These are phyloP conservation scores for Zele albiditarsus DNA, from an alignment of 2,888 invertebrate species.

Conservation along the genomic window DNA sequence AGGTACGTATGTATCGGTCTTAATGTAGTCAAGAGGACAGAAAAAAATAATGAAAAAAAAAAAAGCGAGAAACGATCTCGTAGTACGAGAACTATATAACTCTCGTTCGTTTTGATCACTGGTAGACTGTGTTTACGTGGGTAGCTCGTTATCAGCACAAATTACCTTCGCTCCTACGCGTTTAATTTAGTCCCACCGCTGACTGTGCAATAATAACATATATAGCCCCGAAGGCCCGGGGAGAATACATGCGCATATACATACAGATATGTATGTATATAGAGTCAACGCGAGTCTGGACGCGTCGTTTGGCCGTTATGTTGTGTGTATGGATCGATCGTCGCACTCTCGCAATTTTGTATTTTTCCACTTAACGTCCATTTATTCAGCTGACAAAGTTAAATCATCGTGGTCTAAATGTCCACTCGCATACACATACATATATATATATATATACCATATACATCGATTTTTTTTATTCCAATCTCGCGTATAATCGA, in stretches of 20 bases:
- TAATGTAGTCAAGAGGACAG: constrained; percentile 16
- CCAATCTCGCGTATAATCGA: constrained; percentile 14
- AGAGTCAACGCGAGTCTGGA: constrained; percentile 1
- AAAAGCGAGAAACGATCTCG: constrained; percentile 8
- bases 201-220: constrained; percentile 56
- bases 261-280: constrained; percentile 10
- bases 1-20: constrained; percentile 28
- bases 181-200: constrained; percentile 57
- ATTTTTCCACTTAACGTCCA: constrained; percentile 39
- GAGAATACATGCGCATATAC: not conserved
- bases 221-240: constrained; percentile 24
- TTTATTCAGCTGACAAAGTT: constrained; percentile 27
- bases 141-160: constrained; percentile 60
- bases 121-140: constrained; percentile 52
- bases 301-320: constrained; percentile 7
- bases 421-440: not conserved
- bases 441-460: not conserved
- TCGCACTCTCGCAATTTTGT: constrained; percentile 33
- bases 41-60: not conserved
- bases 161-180: constrained; percentile 58
- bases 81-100: constrained; percentile 6
- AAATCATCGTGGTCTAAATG: constrained; percentile 19
- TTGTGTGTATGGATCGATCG: constrained; percentile 10
- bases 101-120: constrained; percentile 21
- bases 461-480: constrained; percentile 14